Conservation (phyloP, 2,113 vertebrate species). For the Crotalus horridus region DNA sequence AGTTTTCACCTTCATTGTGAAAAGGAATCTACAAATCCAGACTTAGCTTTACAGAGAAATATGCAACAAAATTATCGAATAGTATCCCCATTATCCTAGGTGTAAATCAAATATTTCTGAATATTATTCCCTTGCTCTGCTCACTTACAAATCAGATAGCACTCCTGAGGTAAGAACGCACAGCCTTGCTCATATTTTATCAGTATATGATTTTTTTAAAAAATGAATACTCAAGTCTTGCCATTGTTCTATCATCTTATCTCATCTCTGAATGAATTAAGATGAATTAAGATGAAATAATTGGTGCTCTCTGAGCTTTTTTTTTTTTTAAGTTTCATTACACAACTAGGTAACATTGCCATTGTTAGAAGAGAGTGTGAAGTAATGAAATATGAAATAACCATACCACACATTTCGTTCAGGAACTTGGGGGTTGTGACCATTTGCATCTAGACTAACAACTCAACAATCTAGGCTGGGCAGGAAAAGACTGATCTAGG, state of each 20-base stretch:
- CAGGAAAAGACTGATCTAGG: background rate
- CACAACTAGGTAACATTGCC: too few species aligned
- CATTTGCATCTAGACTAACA: background rate
- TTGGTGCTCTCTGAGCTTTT: background rate
- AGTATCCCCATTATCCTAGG: background rate
- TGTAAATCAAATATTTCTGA: background rate
- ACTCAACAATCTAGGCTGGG: background rate
- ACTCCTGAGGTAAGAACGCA: background rate
- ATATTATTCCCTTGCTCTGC: background rate
- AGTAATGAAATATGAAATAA: background rate
- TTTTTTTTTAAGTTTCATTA: too few species aligned
- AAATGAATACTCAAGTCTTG: background rate
- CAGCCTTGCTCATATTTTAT: background rate
- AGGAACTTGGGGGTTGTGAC: background rate
- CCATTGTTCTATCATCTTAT: background rate
- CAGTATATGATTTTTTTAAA: background rate
- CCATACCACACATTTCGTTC: background rate
- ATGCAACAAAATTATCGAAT: background rate
- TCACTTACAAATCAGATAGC: background rate
- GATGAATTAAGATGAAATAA: background rate
- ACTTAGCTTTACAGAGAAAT: background rate
- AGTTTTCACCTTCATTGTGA: background rate
- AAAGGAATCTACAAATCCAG: background rate
- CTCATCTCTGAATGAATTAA: background rate
- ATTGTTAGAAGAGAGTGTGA: too few species aligned